A percentile compares a stretch with the other conserved stretches of the same genome.
phyloP scores from a whole-genome alignment of 2,888 invertebrate genomes.

The Athrips mouffetella region DNA sequence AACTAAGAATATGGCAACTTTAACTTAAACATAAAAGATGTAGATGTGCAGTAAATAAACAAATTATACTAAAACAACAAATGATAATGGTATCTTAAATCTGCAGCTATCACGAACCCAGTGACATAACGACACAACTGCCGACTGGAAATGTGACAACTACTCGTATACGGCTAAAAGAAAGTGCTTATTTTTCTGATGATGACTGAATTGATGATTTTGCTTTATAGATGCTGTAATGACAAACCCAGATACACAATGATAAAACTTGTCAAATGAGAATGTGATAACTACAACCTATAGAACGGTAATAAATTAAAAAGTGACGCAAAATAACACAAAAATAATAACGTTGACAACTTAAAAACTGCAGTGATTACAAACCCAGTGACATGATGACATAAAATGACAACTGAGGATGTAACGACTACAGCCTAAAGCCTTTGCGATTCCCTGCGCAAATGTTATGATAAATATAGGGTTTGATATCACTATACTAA shows the following conservation, averaged over 20 bases:
- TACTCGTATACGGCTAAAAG: constrained; percentile 1
- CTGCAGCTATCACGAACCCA: constrained; percentile 9
- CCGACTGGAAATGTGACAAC: neutral
- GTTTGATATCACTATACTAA: no score
- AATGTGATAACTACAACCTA: constrained; percentile 11
- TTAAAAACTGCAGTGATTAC: neutral
- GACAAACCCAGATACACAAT: constrained; percentile 32
- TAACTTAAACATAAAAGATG: neutral
- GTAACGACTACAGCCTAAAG: neutral
- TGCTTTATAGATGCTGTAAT: constrained; percentile 18
- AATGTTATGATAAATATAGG: no score
- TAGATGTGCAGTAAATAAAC: no score
- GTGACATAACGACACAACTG: constrained; percentile 11
- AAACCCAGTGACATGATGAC: constrained; percentile 18
- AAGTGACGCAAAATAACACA: no score
- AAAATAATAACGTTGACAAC: no score
- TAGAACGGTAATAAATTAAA: no score
- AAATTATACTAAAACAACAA: neutral
- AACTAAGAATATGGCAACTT: no score
- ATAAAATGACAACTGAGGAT: constrained; percentile 7
- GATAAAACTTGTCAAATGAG: constrained; percentile 19
- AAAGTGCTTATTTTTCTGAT: neutral
- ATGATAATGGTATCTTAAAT: neutral
- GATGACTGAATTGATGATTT: constrained; percentile 5
- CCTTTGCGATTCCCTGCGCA: no score